Percentiles rank a stretch among this genome's conserved stretches.
These are phyloP conservation scores for Mythimna pallens DNA, from an alignment of 2,888 invertebrate genomes.

Conservation along the genomic window DNA sequence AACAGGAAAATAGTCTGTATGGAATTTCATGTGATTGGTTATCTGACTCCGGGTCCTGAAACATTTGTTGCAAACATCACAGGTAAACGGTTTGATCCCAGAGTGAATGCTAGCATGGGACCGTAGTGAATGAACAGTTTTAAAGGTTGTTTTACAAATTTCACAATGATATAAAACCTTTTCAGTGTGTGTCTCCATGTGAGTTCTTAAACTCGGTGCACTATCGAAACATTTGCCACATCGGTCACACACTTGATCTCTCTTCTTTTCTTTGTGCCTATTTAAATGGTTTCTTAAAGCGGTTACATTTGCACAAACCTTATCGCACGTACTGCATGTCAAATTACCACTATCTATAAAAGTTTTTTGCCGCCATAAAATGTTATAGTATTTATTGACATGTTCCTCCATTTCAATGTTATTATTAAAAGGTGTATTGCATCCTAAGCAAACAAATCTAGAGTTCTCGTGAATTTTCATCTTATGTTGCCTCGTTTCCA, in stretches of 20 bases:
- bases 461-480: conserved; percentile 63
- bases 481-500: conserved; percentile 67
- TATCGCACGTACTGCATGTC: conserved; percentile 78
- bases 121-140: conserved; percentile 67
- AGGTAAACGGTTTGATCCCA: conserved; percentile 74
- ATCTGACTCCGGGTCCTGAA: conserved; percentile 79
- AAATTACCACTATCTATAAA: conserved; percentile 71
- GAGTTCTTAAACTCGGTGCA: conserved; percentile 71
- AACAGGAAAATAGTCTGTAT: conserved; percentile 93
- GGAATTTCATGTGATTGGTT: conserved; percentile 92
- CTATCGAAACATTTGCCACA: conserved; percentile 79
- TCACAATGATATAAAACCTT: conserved; percentile 77
- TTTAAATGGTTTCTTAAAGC: conserved; percentile 87
- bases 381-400: conserved; percentile 69
- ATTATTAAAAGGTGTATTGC: conserved; percentile 72
- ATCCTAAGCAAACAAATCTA: conserved; percentile 74
- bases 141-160: conserved; percentile 79
- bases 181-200: conserved; percentile 77
- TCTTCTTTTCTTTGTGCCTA: conserved; percentile 86
- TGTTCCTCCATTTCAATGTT: conserved; percentile 73
- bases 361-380: conserved; percentile 54
- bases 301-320: conserved; percentile 72
- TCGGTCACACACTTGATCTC: conserved; percentile 78
- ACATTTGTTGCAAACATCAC: conserved; percentile 74
- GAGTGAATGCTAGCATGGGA: conserved; percentile 75